Evolutionary conservation across 1,140 invertebrate species (phyloP), one percentile per base, ranked within the genome.

Genomic region (Muscidifurax raptorellus): DNA sequence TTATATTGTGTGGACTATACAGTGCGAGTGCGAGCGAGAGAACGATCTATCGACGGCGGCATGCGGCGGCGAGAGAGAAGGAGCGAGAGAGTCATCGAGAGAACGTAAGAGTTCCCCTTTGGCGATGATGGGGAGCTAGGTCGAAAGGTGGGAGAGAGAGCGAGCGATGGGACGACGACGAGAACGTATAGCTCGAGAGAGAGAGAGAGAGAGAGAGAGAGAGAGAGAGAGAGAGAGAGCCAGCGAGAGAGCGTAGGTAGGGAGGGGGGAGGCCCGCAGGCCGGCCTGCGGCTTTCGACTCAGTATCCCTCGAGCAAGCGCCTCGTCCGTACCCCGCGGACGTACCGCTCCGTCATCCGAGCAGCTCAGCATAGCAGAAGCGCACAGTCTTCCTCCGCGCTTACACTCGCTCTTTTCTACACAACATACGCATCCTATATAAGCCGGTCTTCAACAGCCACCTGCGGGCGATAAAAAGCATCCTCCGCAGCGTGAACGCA

Each of bases 301-400:
- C 92, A 93, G 92, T 93, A 91, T 92, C 91, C 92, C 92, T 91
- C 91, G 91, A 92, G 92, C 92, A 90, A 92, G 89, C 91, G 91
- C 89, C 90, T 90, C 87, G 91, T 84, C 86, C 90, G 88, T 90
- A 91, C 36, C 89, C 88, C 87, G 90, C 84, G 91, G 87, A 89
- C 85, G 88, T 78, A 83, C 86, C 67, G 83, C 87, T 86, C 86
- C 84, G 88, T 85, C 84, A 86, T 80, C 83, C 83, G 86, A 59
- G 52, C 52, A 12, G 71, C 71, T 67, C 64, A 64, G 7, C 25
- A 47, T n/a, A 47, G 66, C 52, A 64, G 27, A n/a, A 66, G 59
- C 64, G 30, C 22, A 44, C 12, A 80, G 78, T 66, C 25, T 66
- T 59, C 25, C 0, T 30, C 67, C 67, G 22, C 52, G 15, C 22